Base-by-base conservation (phyloP, 2,797 vertebrate genomes). In the Leuciscus waleckii region DNA sequence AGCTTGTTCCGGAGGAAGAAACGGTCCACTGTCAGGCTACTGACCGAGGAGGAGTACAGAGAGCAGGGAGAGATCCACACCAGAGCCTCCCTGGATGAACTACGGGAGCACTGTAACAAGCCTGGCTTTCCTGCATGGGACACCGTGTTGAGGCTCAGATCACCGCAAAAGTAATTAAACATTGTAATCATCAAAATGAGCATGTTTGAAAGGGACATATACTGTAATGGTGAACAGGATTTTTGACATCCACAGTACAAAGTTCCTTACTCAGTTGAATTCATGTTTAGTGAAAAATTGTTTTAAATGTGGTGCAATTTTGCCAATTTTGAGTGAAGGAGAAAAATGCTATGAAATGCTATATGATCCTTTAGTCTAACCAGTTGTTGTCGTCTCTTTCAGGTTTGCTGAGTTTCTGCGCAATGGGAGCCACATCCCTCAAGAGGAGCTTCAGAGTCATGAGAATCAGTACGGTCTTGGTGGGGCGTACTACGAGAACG, bases 361-460 rank as follows among this genome's bases (percentile, higher is more conserved):
- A 26, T 7, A 17, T 32, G 26, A 5, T 35, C 56, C 56, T 56
- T 56, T 4, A 23, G 17, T 46, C 17, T 65, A 23, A 67, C 16
- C 39, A 17, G 6, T 23, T 51, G 17, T 39, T 73, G 32, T 21
- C 29, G 0, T 2, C 21, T 65, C 75, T 1, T 81, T 17, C 90
- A 97, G 96, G 90, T 96, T 97, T 93, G 96, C 96, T 43, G 92
- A 91, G 26, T 97, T 97, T 89, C 90, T 96, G 88, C 92, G 93
- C 37, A 94, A 93, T 43, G 92, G 91, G 19, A 91, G 90, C 58
- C 96, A 97, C 0, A 3, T 97, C 77, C 94, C 93, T 0, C 49
- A 90, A 4, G 93, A 93, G 84, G 96, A 97, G 92, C 29, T 87
- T 3, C 90, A 87, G 82, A 88, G 75, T 0, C 94, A 97, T 0